These are phyloP conservation scores for Brachystomella parvula DNA, from an alignment of 1,140 invertebrate species.

Conservation along the genomic window DNA sequence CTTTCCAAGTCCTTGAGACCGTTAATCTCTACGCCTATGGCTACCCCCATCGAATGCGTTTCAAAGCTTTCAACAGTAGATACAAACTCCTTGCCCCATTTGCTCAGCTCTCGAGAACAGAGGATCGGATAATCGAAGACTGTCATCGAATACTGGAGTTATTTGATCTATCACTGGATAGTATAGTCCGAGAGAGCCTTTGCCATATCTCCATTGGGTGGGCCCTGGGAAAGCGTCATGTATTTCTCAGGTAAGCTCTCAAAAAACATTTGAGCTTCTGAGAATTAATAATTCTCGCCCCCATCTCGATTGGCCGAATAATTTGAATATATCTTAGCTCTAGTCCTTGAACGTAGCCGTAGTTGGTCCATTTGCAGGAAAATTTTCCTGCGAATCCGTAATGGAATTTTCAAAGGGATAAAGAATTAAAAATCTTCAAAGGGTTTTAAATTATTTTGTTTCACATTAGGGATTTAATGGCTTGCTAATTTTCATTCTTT, in stretches of 20 bases:
- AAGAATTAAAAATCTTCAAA: too few relatives aligned
- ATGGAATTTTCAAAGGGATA: too few relatives aligned
- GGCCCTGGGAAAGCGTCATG: conserved; percentile 85
- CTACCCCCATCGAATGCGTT: conserved; percentile 88
- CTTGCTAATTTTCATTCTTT: too few relatives aligned
- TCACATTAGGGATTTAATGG: too few relatives aligned
- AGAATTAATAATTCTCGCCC: too few relatives aligned
- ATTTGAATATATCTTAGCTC: too few relatives aligned
- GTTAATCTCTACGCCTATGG: conserved; percentile 86
- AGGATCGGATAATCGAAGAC: conserved; percentile 72
- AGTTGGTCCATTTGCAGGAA: too few relatives aligned
- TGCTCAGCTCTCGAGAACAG: conserved; percentile 60
- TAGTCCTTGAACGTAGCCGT: too few relatives aligned
- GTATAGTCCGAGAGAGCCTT: conserved; percentile 39
- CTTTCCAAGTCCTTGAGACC: conserved; percentile 86
- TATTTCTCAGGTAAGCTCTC: conserved; percentile 60
- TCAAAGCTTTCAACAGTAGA: conserved; percentile 81
- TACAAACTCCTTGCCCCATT: conserved; percentile 75
- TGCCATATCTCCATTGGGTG: conserved; percentile 59
- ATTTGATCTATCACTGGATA: conserved; percentile 46
- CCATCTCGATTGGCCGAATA: too few relatives aligned
- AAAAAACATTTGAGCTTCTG: neutral
- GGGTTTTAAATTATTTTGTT: too few relatives aligned
- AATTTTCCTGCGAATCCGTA: too few relatives aligned
- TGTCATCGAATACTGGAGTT: conserved; percentile 66